phyloP scores from a whole-genome alignment of 2,797 vertebrate species.

The Chromobotia macracanthus region DNA sequence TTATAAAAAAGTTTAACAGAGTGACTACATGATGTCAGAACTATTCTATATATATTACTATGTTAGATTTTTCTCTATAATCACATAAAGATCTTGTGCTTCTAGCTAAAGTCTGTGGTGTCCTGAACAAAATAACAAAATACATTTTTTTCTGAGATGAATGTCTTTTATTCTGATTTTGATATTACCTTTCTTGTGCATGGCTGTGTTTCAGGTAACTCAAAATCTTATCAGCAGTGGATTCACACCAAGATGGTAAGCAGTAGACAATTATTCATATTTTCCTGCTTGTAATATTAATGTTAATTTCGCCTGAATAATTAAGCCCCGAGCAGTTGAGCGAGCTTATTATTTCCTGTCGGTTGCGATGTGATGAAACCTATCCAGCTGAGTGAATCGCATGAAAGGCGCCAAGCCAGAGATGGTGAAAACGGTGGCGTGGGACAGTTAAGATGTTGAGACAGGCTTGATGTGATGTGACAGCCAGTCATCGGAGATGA shows the following conservation, averaged over 20 bases:
- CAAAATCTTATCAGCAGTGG: slow-evolving; percentile 93
- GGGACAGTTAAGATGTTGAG: slow-evolving; percentile 76
- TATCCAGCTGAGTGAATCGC: slow-evolving; percentile 38
- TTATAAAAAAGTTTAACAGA: not conserved
- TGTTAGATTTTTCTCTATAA: not conserved
- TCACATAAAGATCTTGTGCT: not conserved
- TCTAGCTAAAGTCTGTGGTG: not conserved
- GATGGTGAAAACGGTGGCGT: slow-evolving; percentile 57
- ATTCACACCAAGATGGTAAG: slow-evolving; percentile 93
- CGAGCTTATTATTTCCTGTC: slow-evolving; percentile 51
- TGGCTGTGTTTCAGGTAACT: slow-evolving; percentile 80
- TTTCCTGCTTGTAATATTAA: slow-evolving; percentile 41
- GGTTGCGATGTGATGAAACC: slow-evolving; percentile 48
- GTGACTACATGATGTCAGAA: too few relatives aligned
- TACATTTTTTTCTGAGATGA: not conserved
- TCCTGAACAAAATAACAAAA: not conserved
- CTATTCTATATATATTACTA: not conserved
- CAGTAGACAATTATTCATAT: slow-evolving; percentile 49
- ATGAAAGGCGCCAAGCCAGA: slow-evolving; percentile 17
- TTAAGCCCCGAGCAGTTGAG: slow-evolving; percentile 22
- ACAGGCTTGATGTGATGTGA: slow-evolving; percentile 80
- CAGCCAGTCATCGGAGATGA: slow-evolving; percentile 78
- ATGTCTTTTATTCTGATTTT: not conserved
- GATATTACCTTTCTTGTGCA: slow-evolving; percentile 14
- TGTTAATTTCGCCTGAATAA: slow-evolving; percentile 47